phyloP scores from a whole-genome alignment of 2,113 vertebrate species.

The Megaptera novaeangliae region DNA sequence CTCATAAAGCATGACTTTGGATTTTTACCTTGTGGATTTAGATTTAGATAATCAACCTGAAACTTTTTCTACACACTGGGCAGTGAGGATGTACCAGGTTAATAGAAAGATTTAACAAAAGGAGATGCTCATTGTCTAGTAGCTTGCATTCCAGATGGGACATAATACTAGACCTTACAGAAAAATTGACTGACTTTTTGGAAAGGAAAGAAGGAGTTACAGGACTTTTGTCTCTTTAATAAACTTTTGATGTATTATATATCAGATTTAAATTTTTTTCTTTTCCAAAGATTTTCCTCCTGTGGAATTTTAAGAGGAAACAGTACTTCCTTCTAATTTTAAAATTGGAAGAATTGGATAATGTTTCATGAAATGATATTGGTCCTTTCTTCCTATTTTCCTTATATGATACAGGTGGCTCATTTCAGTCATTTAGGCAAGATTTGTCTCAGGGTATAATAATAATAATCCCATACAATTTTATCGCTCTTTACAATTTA shows the following conservation, averaged over 20 bases:
- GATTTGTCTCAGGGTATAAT: neutral
- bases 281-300: neutral
- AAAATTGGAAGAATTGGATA: slow-evolving; percentile 1
- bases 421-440: neutral
- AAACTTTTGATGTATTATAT: slow-evolving; percentile 21
- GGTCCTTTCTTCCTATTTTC: slow-evolving; percentile 5
- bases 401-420: neutral
- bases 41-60: slow-evolving; percentile 36
- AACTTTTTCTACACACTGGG: neutral
- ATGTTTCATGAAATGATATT: slow-evolving; percentile 33
- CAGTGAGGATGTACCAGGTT: neutral
- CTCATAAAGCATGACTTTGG: slow-evolving; percentile 52
- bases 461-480: slow-evolving; percentile 10
- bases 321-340: neutral
- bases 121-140: neutral
- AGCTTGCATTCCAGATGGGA: neutral
- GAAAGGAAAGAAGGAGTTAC: slow-evolving; percentile 39
- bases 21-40: slow-evolving; percentile 61
- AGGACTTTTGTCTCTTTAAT: neutral
- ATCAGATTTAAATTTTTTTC: neutral
- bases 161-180: neutral
- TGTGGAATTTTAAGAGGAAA: slow-evolving; percentile 27
- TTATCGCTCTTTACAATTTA: neutral
- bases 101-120: slow-evolving; percentile 30
- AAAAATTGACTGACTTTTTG: slow-evolving; percentile 22